Conservation (phyloP, 2,888 invertebrate species). For the Rotaria magnacalcarata region DNA sequence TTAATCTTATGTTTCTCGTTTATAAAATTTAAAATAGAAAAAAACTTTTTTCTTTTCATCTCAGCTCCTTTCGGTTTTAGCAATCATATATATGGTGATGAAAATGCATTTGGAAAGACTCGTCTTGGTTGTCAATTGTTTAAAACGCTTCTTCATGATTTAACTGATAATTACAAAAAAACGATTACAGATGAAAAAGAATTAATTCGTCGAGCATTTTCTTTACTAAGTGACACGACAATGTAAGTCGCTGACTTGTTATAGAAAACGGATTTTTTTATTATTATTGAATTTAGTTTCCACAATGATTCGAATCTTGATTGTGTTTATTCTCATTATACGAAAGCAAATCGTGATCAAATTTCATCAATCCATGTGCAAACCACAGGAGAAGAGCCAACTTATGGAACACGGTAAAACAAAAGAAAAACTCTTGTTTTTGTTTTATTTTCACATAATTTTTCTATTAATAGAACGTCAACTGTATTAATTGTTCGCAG, state of each 20-base stretch:
- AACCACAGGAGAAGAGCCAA: neutral
- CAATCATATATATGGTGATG: neutral
- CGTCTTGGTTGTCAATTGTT: conserved; percentile 12
- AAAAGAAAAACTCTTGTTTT: no score
- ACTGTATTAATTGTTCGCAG: neutral
- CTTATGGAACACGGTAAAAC: neutral
- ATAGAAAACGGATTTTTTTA: neutral
- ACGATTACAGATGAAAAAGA: neutral
- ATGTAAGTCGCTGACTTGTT: neutral
- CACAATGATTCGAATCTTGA: neutral
- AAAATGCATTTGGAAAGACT: conserved; percentile 10
- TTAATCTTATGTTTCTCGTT: neutral
- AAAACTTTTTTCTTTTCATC: neutral
- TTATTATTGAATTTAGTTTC: neutral
- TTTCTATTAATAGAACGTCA: neutral
- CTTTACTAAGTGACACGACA: neutral
- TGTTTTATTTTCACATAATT: neutral
- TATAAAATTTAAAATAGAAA: neutral
- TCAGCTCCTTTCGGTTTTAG: neutral
- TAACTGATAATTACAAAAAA: conserved; percentile 25
- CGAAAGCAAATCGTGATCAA: neutral
- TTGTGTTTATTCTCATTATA: neutral
- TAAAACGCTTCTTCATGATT: neutral
- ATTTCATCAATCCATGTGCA: neutral
- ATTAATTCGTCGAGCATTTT: neutral